Base-by-base conservation (phyloP, 2,113 vertebrate genomes). In the Planiliza haematocheilus region DNA sequence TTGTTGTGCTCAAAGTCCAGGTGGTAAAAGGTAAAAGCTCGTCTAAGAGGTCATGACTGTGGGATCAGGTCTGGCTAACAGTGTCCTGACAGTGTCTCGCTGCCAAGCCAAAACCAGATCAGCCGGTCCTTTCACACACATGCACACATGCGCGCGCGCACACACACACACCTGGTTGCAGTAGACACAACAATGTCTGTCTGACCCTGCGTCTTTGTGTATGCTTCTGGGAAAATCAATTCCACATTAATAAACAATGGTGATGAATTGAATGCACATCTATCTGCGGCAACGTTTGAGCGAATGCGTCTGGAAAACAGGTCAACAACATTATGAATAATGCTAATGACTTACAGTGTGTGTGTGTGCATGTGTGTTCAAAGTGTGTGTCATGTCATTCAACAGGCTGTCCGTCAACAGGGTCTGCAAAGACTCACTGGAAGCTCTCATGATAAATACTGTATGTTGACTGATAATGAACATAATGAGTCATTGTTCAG, bases 111-210 rank as follows among this genome's bases (percentile, higher is more conserved):
- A 79, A 83, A 84, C 85, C 73, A 72, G 85, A 73, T 82, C 67
- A 72, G 50, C 85, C 69, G 12, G 80, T 82, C 55, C 49, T 77
- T 43, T 63, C 10, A 82, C 38, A 53, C 57, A 58, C 58, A 60
- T 68, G 50, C 69, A 55, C 50, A 53, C 65, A 60, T 60, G 46
- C 49, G 37, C 56, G 59, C 66, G 66, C 37, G 60, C 38, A 43
- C 57, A 53, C 48, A 70, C 69, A 81, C 58, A 74, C 85, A 81
- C 76, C 58, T 79, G 74, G 75, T 76, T 66, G 24, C 24, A 30
- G 24, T 30, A 88, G 74, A 83, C 86, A 85, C 69, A 82, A 86
- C 81, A 87, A 71, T 72, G 82, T 81, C 16, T 58, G 63, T 68
- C 68, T 83, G 67, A 70, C 51, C 42, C 36, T 52, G 61, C 24